A percentile compares a stretch with the other conserved stretches of the same genome.
phyloP scores from a whole-genome alignment of 64 coral and sea anemone species.

The Montipora efflorescens region DNA sequence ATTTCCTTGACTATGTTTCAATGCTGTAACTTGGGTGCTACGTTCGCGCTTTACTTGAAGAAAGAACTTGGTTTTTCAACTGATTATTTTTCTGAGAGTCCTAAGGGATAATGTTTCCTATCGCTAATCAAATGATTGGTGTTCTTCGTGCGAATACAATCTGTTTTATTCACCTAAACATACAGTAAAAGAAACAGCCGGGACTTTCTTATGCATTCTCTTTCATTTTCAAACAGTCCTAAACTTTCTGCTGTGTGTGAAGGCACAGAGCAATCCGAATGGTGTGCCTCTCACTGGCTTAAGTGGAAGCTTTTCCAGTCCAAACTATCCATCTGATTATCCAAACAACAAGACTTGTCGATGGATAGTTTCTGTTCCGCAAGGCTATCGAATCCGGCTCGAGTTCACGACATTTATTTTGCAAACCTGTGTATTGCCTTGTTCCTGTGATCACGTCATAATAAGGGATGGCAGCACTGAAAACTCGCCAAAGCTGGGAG shows the following conservation, averaged over 20 bases:
- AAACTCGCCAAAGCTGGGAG: background rate
- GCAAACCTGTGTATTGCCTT: conserved; percentile 32
- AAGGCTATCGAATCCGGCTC: background rate
- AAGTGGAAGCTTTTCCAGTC: background rate
- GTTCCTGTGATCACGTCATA: conserved; percentile 58
- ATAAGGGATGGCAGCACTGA: conserved; percentile 41
- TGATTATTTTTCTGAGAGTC: no score
- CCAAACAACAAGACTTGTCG: conserved; percentile 1
- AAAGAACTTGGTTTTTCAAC: no score
- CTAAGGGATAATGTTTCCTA: no score
- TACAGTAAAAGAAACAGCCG: no score
- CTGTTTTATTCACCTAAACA: no score
- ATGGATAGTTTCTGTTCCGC: conserved; percentile 37
- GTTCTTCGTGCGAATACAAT: no score
- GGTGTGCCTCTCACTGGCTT: background rate
- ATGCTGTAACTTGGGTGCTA: no score
- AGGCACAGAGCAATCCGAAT: background rate
- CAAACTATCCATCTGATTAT: conserved; percentile 25
- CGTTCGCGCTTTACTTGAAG: no score
- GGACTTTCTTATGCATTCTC: background rate
- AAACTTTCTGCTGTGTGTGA: background rate
- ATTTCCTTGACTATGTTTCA: no score
- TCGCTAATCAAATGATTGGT: no score
- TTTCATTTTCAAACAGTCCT: background rate
- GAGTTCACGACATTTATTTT: conserved; percentile 23